Evolutionary conservation across 2,797 vertebrate species (phyloP).

Genomic region (Vipera latastei): DNA sequence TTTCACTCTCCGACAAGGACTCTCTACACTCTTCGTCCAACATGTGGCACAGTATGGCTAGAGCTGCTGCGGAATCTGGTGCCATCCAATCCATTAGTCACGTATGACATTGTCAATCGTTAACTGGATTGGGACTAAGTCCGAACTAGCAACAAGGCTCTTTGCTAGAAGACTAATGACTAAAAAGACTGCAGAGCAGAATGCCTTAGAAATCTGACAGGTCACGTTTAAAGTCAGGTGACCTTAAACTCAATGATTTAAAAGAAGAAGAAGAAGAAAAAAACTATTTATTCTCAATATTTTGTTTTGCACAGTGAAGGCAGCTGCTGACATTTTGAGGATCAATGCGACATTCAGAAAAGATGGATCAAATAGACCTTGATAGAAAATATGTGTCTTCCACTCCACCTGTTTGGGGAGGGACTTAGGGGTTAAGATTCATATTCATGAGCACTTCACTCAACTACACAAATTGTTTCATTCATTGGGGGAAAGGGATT

Average conservation of each 20-base stretch:
- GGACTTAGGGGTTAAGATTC: conserved; percentile 65
- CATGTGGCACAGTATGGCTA: conserved; percentile 95
- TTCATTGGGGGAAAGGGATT: conserved; percentile 25
- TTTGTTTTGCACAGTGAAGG: conserved; percentile 99
- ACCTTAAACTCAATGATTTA: conserved; percentile 85
- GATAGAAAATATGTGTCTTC: conserved; percentile 71
- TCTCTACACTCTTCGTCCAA: conserved; percentile 88
- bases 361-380: conserved; percentile 68
- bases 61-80: conserved; percentile 90
- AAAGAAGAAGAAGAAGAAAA: conserved; percentile 73
- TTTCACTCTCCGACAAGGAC: conserved; percentile 97
- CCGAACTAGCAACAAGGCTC: conserved; percentile 75
- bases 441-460: conserved; percentile 68
- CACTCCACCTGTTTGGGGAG: conserved; percentile 63
- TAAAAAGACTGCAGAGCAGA: conserved; percentile 92
- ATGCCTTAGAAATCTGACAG: conserved; percentile 86
- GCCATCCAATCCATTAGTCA: conserved; percentile 96
- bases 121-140: conserved; percentile 79
- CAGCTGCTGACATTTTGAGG: conserved; percentile 90
- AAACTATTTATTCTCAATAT: conserved; percentile 98
- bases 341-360: conserved; percentile 74
- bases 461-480: conserved; percentile 66
- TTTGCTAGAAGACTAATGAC: conserved; percentile 73
- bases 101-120: conserved; percentile 84
- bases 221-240: conserved; percentile 81